Base-by-base conservation (phyloP, 2,888 invertebrate genomes). In the Tetanocera ferruginea region DNA sequence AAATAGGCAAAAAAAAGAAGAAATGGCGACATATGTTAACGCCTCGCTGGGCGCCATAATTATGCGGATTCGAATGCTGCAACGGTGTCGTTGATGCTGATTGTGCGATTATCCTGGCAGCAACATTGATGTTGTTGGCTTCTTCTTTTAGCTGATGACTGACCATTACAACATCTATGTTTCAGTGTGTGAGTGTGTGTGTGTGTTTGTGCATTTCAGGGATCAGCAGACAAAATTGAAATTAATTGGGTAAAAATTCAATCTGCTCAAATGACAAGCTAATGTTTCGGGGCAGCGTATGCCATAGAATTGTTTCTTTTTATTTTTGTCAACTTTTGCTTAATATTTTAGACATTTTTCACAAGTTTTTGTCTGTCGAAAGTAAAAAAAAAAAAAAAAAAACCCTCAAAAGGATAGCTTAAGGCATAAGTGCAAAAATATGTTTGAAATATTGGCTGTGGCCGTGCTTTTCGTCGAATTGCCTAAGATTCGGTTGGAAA, bases 11-110 rank as follows among this genome's bases (percentile, higher is more conserved):
- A 70, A 69, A 66, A 52, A 51, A 49, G 1, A 9, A 55, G 17
- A 52, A 57, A 28, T 37, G 79, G 78, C 82, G 81, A 83, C 86
- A 84, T 82, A 82, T 84, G 84, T 84, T 84, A 81, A 84, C 83
- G 86, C 85, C 83, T 84, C 83, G 85, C 82, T 86, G 84, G 82
- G 78, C 83, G 85, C 83, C 80, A 86, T 86, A 84, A 86, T 86
- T 86, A 86, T 84, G 80, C 69, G 69, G 43, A 76, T 69, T 66
- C 52, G 64, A 34, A 64, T 34, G 60, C 51, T 34, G 72, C 69
- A 28, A 55, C 19, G 17, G 31, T 72, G 72, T 60, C 76, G 69
- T 25, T 64, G 74, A 19, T 28, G 74, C 64, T 74, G 74, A 74
- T 64, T 74, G 74, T 73, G 51, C 64, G 64, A 74, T 74, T 74